Conservation (phyloP, 2,113 vertebrate genomes). For the Mobula hypostoma region DNA sequence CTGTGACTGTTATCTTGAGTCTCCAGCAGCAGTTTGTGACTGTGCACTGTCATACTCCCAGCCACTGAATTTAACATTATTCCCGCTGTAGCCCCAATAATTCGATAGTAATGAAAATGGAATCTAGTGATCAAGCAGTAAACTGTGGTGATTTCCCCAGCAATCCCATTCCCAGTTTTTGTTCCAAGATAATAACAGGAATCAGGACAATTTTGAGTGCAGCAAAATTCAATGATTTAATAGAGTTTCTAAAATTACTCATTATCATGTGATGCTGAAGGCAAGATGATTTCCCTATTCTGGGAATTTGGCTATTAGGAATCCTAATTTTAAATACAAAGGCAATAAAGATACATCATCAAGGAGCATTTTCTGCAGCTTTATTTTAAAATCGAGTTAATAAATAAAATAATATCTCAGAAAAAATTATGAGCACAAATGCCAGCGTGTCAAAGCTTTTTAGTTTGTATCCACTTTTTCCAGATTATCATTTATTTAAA, state of each 20-base stretch:
- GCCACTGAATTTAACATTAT: not conserved
- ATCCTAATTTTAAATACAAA: not conserved
- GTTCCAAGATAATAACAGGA: not conserved
- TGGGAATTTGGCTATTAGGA: not conserved
- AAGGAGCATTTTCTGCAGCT: not conserved
- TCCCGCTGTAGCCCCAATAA: not conserved
- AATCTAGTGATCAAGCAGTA: not conserved
- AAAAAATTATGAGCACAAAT: not conserved
- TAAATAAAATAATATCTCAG: not conserved
- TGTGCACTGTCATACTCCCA: not conserved
- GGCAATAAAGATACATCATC: not conserved
- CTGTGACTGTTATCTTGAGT: not conserved
- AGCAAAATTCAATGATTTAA: not conserved
- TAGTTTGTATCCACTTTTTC: not conserved
- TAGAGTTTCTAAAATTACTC: not conserved
- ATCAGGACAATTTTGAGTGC: not conserved
- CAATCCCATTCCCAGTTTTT: not conserved
- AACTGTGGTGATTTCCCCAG: not conserved
- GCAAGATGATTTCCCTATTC: not conserved
- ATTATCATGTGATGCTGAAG: not conserved
- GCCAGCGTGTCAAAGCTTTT: not conserved
- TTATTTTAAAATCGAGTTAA: not conserved
- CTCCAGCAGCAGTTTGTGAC: not conserved
- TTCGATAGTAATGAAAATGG: not conserved
- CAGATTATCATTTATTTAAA: not conserved